A percentile compares a stretch with the other conserved stretches of the same genome.
Conservation (phyloP, 2,888 invertebrate genomes). For the Loripinus fragilis region DNA sequence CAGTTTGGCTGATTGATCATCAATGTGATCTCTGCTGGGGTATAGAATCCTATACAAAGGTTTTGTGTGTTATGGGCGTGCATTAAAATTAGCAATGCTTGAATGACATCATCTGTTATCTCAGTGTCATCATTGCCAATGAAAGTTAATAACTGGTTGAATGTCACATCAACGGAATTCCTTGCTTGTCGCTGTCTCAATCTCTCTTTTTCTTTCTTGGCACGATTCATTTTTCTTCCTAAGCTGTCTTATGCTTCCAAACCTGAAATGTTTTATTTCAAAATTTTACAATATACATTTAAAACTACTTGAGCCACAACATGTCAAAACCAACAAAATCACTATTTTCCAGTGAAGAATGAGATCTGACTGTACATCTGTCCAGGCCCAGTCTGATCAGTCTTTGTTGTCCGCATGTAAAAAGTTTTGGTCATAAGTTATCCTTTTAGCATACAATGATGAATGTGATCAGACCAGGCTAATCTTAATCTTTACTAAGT, state of each 20-base stretch:
- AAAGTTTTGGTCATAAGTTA: neutral
- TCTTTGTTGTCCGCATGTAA: neutral
- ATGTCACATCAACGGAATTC: neutral
- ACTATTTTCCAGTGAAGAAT: neutral
- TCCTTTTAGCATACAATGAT: too few relatives aligned
- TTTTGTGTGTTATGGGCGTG: slow-evolving; percentile 10
- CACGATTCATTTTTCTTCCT: neutral
- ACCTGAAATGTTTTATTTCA: slow-evolving; percentile 12
- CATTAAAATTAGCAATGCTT: slow-evolving; percentile 5
- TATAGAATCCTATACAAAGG: slow-evolving; percentile 22
- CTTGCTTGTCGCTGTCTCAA: neutral
- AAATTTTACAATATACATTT: too few relatives aligned
- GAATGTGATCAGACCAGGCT: neutral
- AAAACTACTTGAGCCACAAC: slow-evolving; percentile 12
- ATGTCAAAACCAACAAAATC: neutral
- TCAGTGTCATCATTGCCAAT: slow-evolving; percentile 20
- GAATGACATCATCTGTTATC: slow-evolving; percentile 24
- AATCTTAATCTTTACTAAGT: neutral
- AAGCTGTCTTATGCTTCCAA: neutral
- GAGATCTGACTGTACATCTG: neutral
- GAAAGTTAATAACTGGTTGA: neutral
- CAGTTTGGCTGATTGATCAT: neutral
- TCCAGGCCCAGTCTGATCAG: neutral
- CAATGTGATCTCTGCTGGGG: slow-evolving; percentile 25
- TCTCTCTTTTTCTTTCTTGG: neutral